These are phyloP conservation scores for Nothocercus julius DNA, from an alignment of 2,113 vertebrate genomes.

Conservation along the genomic window DNA sequence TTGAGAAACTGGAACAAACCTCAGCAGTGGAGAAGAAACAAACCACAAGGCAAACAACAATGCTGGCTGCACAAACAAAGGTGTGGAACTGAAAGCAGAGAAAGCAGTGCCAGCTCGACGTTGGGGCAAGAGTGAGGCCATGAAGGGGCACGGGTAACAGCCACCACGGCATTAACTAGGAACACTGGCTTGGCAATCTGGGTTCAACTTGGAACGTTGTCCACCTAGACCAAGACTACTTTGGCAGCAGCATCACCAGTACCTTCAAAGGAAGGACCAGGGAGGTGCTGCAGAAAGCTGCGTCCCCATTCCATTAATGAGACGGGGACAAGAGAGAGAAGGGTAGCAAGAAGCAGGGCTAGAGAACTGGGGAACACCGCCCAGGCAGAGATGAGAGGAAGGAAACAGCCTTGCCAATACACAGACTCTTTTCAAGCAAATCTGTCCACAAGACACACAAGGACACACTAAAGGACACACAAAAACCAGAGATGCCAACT, in stretches of 20 bases:
- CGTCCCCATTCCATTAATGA: not conserved
- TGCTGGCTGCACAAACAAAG: conserved; percentile 53
- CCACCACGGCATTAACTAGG: not conserved
- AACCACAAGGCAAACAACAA: conserved; percentile 48
- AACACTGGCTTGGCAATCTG: not conserved
- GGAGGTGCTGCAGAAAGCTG: not conserved
- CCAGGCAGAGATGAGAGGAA: not conserved
- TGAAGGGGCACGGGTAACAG: not conserved
- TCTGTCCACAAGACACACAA: no score
- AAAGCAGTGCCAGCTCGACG: not conserved
- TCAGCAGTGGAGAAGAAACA: conserved; percentile 53
- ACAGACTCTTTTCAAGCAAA: not conserved
- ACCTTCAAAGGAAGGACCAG: not conserved
- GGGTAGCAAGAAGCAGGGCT: not conserved
- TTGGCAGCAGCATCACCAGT: not conserved
- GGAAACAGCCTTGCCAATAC: not conserved
- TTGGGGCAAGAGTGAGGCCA: not conserved
- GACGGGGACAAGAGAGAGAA: not conserved
- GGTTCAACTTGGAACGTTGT: not conserved
- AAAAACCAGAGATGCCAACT: not conserved
- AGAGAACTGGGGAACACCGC: not conserved
- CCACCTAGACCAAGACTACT: not conserved
- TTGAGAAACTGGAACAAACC: conserved; percentile 71
- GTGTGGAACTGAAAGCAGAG: conserved; percentile 21
- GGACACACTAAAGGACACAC: no score